phyloP scores from a whole-genome alignment of 2,888 invertebrate genomes.

The Cacoxenus indagator region DNA sequence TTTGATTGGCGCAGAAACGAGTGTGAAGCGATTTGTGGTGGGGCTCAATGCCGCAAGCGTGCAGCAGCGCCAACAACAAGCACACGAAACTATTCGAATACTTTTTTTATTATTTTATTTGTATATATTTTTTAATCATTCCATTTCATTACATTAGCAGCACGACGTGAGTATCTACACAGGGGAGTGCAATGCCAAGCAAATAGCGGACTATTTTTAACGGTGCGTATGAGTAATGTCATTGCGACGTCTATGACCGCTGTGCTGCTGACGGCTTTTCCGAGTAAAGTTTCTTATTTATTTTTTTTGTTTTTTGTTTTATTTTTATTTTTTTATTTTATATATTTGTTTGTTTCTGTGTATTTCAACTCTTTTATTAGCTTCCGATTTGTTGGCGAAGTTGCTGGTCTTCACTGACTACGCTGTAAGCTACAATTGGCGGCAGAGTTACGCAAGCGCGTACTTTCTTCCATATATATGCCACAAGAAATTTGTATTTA shows the following conservation, averaged over 20 bases:
- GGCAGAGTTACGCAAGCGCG: no score
- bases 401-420: no score
- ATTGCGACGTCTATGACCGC: constrained; percentile 25
- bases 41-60: background rate
- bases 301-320: constrained; percentile 8
- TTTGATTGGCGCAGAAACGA: no score
- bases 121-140: background rate
- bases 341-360: no score
- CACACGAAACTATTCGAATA: background rate
- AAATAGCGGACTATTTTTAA: constrained; percentile 45
- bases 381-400: no score
- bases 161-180: background rate
- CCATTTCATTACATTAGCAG: constrained; percentile 27
- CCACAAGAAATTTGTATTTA: no score
- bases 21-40: background rate
- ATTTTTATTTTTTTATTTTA: background rate
- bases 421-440: no score
- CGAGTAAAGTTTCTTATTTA: background rate
- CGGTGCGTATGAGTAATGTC: constrained; percentile 59
- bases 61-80: no score
- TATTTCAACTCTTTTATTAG: no score
- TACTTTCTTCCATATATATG: no score
- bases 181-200: background rate
- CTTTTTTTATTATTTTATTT: no score
- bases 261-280: background rate